These are phyloP conservation scores for Pollicipes pollicipes DNA, from an alignment of 1,140 invertebrate species.

Conservation along the genomic window DNA sequence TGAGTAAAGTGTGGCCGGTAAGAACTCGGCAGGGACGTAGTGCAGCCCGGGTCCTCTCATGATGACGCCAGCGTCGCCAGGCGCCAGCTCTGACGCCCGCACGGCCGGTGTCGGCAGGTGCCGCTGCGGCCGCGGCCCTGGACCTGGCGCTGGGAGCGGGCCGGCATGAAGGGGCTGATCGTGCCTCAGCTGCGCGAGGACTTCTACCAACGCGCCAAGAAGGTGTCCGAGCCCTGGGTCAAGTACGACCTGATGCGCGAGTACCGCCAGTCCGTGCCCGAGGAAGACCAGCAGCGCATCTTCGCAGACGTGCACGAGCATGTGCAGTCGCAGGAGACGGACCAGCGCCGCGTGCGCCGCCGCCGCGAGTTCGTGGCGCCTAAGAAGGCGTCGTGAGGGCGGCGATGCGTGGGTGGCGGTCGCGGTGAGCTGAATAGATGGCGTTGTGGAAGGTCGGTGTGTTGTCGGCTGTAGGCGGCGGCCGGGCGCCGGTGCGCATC, in stretches of 20 bases:
- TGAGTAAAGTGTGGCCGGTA: too few species aligned
- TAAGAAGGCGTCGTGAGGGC: not conserved
- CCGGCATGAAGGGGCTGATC: conserved; percentile 56
- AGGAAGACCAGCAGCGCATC: conserved; percentile 69
- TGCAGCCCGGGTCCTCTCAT: too few species aligned
- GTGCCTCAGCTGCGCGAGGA: conserved; percentile 39
- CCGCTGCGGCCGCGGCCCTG: conserved; percentile 70
- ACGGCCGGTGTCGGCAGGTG: conserved; percentile 41
- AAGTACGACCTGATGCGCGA: conserved; percentile 87
- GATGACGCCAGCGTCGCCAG: too few species aligned
- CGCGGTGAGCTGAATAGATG: too few species aligned
- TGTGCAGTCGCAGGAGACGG: conserved; percentile 46
- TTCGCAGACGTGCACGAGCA: conserved; percentile 61
- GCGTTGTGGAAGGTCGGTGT: too few species aligned
- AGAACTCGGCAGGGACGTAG: too few species aligned
- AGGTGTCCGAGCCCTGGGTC: conserved; percentile 53
- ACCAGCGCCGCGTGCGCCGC: conserved; percentile 45
- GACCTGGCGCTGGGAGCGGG: conserved; percentile 63
- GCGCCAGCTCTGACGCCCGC: too few species aligned
- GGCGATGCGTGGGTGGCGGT: too few species aligned
- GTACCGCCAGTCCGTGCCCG: conserved; percentile 70
- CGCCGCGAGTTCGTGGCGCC: conserved; percentile 4
- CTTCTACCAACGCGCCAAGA: conserved; percentile 36
- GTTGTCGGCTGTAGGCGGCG: too few species aligned
- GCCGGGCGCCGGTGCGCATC: too few species aligned